Evolutionary conservation across 1,140 invertebrate genomes (phyloP).

Genomic region (Dinoponera quadriceps): DNA sequence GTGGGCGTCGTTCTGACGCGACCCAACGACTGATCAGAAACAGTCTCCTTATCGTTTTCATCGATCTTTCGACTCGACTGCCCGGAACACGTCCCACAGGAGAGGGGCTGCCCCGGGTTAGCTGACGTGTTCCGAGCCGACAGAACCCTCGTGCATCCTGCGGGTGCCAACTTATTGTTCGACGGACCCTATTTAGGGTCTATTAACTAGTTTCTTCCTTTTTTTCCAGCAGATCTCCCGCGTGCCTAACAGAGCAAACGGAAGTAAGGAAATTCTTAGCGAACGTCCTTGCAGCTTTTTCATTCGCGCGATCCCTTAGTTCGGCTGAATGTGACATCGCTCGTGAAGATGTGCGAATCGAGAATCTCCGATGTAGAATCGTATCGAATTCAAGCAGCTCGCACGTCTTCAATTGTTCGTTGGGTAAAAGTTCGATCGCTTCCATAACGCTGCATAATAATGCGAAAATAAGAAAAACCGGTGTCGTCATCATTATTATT

Average conservation of each 20-base stretch:
- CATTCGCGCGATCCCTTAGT: too few species aligned
- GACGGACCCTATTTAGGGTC: conserved; percentile 4
- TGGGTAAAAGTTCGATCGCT: too few species aligned
- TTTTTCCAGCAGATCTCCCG: too few species aligned
- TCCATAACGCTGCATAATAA: too few species aligned
- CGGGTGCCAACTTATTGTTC: conserved; percentile 67
- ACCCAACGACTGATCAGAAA: conserved; percentile 79
- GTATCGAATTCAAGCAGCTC: too few species aligned
- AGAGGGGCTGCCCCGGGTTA: conserved; percentile 64
- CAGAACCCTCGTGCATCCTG: conserved; percentile 70
- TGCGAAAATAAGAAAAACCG: too few species aligned
- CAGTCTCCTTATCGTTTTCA: conserved; percentile 78
- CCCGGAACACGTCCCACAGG: conserved; percentile 73
- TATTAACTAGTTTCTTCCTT: conserved; percentile 32
- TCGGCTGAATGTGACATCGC: too few species aligned
- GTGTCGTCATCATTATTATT: too few species aligned
- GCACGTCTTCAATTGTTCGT: too few species aligned
- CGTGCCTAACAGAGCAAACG: background rate
- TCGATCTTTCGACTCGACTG: conserved; percentile 79
- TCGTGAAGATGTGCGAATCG: too few species aligned
- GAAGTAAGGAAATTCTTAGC: background rate
- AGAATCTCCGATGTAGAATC: too few species aligned
- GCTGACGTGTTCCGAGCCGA: conserved; percentile 78
- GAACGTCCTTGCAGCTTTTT: background rate
- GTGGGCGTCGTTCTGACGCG: conserved; percentile 63